phyloP scores from a whole-genome alignment of 2,113 vertebrate genomes.

The Epinephelus fuscoguttatus region DNA sequence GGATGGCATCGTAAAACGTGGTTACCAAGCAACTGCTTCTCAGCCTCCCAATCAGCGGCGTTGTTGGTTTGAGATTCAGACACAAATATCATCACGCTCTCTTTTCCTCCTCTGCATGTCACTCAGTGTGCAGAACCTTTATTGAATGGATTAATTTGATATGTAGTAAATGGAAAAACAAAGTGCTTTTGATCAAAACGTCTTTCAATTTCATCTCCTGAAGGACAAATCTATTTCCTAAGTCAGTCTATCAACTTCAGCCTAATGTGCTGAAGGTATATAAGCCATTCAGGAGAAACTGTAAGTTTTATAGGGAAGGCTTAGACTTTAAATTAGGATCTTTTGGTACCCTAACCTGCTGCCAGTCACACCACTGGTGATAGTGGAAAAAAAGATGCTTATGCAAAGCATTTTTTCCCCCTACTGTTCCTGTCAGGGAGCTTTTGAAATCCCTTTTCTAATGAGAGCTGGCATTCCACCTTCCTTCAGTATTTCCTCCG shows the following conservation, averaged over 20 bases:
- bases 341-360: constrained; percentile 59
- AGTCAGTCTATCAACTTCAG: constrained; percentile 36
- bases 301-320: constrained; percentile 45
- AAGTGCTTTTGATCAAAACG: constrained; percentile 44
- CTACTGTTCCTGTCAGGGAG: constrained; percentile 67
- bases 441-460: constrained; percentile 71
- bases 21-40: constrained; percentile 87
- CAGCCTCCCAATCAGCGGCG: constrained; percentile 75
- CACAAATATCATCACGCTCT: constrained; percentile 62
- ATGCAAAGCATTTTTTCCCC: constrained; percentile 63
- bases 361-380: constrained; percentile 63
- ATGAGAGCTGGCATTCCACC: constrained; percentile 71
- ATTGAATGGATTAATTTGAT: constrained; percentile 44
- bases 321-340: constrained; percentile 69
- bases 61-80: constrained; percentile 66
- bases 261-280: constrained; percentile 27
- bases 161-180: constrained; percentile 18
- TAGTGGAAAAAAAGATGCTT: constrained; percentile 64
- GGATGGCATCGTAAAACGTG: constrained; percentile 77
- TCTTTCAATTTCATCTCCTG: constrained; percentile 29
- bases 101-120: constrained; percentile 43
- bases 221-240: constrained; percentile 34
- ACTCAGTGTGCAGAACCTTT: constrained; percentile 33
- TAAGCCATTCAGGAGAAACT: constrained; percentile 47
- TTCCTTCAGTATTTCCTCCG: constrained; percentile 57